Conservation (phyloP, 2,888 invertebrate species). For the Iphiclides podalirius region DNA sequence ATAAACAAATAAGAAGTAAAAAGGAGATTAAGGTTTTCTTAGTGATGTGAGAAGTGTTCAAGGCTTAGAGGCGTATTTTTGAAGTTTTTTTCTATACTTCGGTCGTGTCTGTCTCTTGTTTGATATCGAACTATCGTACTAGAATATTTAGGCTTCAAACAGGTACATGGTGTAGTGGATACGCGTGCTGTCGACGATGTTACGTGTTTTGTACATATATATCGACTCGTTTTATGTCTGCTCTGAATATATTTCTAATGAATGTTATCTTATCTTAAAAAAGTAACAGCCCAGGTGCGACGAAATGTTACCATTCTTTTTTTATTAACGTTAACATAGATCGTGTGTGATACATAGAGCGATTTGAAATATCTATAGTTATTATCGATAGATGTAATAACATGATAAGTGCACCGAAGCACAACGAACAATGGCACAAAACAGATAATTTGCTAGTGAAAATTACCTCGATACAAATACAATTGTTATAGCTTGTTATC, state of each 20-base stretch:
- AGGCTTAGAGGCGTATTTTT: slow-evolving; percentile 44
- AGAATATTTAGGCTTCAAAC: slow-evolving; percentile 50
- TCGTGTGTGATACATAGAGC: slow-evolving; percentile 28
- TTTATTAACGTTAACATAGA: slow-evolving; percentile 6
- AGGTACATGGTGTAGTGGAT: slow-evolving; percentile 28
- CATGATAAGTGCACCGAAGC: slow-evolving; percentile 46
- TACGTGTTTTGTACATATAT: slow-evolving; percentile 31
- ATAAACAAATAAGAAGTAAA: too few species aligned
- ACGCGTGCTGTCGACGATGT: slow-evolving; percentile 48
- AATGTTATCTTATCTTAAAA: background rate
- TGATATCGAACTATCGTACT: slow-evolving; percentile 35
- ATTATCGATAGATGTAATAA: slow-evolving; percentile 36
- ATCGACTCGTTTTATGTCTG: slow-evolving; percentile 36
- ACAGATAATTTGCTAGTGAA: slow-evolving; percentile 58
- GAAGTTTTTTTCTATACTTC: slow-evolving; percentile 45
- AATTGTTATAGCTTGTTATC: slow-evolving; percentile 74
- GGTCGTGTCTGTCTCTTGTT: slow-evolving; percentile 46
- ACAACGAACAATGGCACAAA: slow-evolving; percentile 62
- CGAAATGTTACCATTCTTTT: background rate
- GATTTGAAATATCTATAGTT: slow-evolving; percentile 43
- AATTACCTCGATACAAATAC: slow-evolving; percentile 70
- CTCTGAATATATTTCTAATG: slow-evolving; percentile 24
- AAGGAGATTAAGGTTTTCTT: too few species aligned
- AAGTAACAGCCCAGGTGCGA: background rate
- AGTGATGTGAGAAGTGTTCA: slow-evolving; percentile 55